Evolutionary conservation across 2,888 invertebrate genomes (phyloP).

Genomic region (Mythimna albipuncta): DNA sequence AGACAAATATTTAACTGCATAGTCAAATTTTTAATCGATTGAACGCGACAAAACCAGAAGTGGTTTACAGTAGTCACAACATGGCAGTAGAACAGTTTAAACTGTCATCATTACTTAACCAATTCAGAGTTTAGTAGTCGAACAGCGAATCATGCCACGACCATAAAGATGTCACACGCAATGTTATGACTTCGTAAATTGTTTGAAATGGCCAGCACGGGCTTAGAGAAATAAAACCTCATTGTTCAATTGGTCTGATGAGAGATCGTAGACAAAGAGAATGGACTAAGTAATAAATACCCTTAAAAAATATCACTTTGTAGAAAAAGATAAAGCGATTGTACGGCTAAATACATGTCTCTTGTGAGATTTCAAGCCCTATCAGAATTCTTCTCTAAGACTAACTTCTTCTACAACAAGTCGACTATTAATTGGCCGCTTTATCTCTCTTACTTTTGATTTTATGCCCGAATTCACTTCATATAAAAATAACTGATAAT

Average conservation of each 20-base stretch:
- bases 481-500: not conserved
- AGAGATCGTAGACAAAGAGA: not conserved
- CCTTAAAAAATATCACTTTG: too few species aligned
- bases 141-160: slow-evolving; percentile 62
- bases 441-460: not conserved
- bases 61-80: slow-evolving; percentile 4
- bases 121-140: slow-evolving; percentile 57
- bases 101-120: slow-evolving; percentile 59
- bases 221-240: slow-evolving; percentile 68
- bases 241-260: slow-evolving; percentile 65
- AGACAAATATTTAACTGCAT: not conserved
- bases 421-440: not conserved
- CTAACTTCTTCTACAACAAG: not conserved
- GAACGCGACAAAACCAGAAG: slow-evolving; percentile 1
- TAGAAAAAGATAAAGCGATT: not conserved
- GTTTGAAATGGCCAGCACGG: slow-evolving; percentile 68
- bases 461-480: not conserved
- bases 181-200: slow-evolving; percentile 73
- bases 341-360: not conserved
- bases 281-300: slow-evolving; percentile 2
- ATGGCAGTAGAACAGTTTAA: slow-evolving; percentile 35
- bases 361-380: not conserved
- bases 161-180: slow-evolving; percentile 74
- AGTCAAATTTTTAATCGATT: slow-evolving; percentile 1
- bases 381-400: not conserved